Evolutionary conservation across 2,888 invertebrate genomes (phyloP).

Genomic region (Hydrotaea cyrtoneurina): DNA sequence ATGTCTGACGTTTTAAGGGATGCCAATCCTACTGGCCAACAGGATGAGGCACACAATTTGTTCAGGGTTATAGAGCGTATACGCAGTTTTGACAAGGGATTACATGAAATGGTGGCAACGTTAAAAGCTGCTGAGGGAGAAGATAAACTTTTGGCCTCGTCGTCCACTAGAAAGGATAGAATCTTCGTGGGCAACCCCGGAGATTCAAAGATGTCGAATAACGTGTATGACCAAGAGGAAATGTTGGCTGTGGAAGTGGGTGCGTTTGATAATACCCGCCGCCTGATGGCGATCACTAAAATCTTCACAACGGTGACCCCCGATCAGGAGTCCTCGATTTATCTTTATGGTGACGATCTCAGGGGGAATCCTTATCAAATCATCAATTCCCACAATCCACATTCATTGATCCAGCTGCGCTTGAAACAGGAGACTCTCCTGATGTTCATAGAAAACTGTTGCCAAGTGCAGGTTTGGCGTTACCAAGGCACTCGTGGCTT

Average conservation of each 20-base stretch:
- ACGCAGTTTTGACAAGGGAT: constrained; percentile 69
- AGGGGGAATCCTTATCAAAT: constrained; percentile 82
- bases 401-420: constrained; percentile 79
- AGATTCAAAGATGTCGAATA: not conserved
- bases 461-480: constrained; percentile 72
- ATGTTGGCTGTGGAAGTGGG: constrained; percentile 64
- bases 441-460: constrained; percentile 80
- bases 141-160: not conserved
- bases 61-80: constrained; percentile 72
- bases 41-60: constrained; percentile 66
- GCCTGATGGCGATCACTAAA: constrained; percentile 78
- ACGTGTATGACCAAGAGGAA: constrained; percentile 48
- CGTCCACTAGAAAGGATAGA: not conserved
- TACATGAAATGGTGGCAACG: constrained; percentile 51
- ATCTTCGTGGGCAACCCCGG: not conserved
- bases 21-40: constrained; percentile 63
- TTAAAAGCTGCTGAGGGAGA: constrained; percentile 1
- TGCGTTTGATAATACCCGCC: constrained; percentile 66
- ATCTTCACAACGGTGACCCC: constrained; percentile 2
- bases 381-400: constrained; percentile 81
- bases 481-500: constrained; percentile 80
- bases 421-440: constrained; percentile 82
- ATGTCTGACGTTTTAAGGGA: constrained; percentile 72
- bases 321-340: constrained; percentile 76
- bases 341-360: constrained; percentile 81